phyloP scores from a whole-genome alignment of 2,113 vertebrate genomes.

The Reinhardtius hippoglossoides region DNA sequence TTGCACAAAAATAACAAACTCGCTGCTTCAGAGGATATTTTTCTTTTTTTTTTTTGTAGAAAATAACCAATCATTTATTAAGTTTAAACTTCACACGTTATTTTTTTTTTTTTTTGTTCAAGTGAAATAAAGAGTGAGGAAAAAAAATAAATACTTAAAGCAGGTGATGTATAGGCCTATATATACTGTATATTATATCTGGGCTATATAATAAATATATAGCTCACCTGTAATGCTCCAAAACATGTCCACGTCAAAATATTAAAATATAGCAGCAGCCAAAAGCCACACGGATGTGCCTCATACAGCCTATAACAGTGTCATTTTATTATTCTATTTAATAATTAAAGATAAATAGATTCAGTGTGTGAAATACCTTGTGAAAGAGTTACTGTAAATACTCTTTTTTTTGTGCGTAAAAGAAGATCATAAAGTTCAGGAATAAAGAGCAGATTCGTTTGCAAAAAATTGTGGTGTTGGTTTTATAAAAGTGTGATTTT shows the following conservation, averaged over 20 bases:
- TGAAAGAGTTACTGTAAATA: conserved; percentile 40
- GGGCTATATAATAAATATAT: conserved; percentile 45
- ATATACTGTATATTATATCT: conserved; percentile 27
- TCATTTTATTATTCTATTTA: conserved; percentile 22
- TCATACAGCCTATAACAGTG: conserved; percentile 49
- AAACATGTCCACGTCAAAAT: conserved; percentile 75
- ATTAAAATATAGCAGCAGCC: conserved; percentile 79
- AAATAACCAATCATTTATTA: conserved; percentile 83
- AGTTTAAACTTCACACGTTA: conserved; percentile 77
- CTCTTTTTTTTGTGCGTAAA: conserved; percentile 52
- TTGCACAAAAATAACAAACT: conserved; percentile 46
- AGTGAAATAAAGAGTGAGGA: conserved; percentile 74
- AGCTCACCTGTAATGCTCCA: conserved; percentile 49
- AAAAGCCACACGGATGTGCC: conserved; percentile 66
- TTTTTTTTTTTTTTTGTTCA: conserved; percentile 63
- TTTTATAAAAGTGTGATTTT: conserved; percentile 43
- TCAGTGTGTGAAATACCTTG: conserved; percentile 34
- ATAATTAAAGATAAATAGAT: conserved; percentile 57
- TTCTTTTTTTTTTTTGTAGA: conserved; percentile 49
- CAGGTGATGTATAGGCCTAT: conserved; percentile 29
- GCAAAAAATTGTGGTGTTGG: conserved; percentile 2
- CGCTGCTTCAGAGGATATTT: not conserved
- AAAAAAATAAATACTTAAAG: conserved; percentile 61
- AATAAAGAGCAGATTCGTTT: conserved; percentile 22
- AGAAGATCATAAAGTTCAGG: conserved; percentile 41